Evolutionary conservation across 1,140 invertebrate genomes (phyloP).

Genomic region (Geopemphigus sp.): DNA sequence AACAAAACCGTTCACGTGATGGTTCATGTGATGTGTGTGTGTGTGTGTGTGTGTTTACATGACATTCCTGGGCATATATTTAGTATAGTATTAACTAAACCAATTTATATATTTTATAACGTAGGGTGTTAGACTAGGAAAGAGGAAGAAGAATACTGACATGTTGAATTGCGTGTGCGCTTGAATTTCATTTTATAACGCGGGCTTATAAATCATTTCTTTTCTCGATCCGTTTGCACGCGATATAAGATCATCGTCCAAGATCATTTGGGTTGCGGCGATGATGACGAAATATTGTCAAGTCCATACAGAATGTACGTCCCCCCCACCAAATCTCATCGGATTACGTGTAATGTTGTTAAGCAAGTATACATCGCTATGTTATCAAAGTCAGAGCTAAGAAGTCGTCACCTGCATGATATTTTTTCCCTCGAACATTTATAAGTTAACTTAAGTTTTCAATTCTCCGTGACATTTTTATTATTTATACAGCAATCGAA

Average conservation of each 20-base stretch:
- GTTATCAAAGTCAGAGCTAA: too few species aligned
- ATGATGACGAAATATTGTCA: conserved; percentile 21
- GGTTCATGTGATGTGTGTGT: conserved; percentile 22
- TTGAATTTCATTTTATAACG: conserved; percentile 10
- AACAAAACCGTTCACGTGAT: conserved; percentile 10
- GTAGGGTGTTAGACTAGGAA: neutral
- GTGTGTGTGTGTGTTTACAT: too few species aligned
- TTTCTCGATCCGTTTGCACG: neutral
- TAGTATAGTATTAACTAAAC: conserved; percentile 30
- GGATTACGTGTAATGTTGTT: too few species aligned
- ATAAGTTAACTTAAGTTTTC: too few species aligned
- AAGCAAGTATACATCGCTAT: too few species aligned
- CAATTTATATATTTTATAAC: neutral
- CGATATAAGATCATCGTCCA: neutral
- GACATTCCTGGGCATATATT: conserved; percentile 25
- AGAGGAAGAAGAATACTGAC: neutral
- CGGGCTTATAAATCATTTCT: conserved; percentile 13
- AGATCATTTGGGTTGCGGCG: too few species aligned
- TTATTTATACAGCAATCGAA: too few species aligned
- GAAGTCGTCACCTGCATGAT: too few species aligned
- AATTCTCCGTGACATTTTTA: too few species aligned
- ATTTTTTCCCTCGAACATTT: too few species aligned
- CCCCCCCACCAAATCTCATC: too few species aligned
- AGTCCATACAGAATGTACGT: neutral
- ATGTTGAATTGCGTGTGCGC: conserved; percentile 13